Base-by-base conservation (phyloP, 1,140 invertebrate species). In the Bombus pascuorum region DNA sequence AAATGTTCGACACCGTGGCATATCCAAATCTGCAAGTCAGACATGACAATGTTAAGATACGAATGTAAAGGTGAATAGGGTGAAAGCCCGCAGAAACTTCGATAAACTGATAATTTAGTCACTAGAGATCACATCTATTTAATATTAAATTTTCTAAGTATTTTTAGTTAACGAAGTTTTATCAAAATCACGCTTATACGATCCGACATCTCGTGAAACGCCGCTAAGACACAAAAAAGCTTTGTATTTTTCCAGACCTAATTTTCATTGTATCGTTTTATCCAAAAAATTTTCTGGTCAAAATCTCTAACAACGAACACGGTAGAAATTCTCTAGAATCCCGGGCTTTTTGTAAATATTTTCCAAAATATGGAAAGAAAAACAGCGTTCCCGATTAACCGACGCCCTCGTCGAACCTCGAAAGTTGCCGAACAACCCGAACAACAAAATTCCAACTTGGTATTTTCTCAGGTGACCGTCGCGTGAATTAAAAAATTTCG, bases 401-500 rank as follows among this genome's bases (percentile, higher is more conserved):
- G 18, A 22, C 1, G 47, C 32, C 13, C 18, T 47, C 15, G 47
- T 53, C n/a, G 18, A 53, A 53, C 5, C 18, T 53, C 1, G 6
- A 10, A 47, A 39, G 15, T 32, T 53, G 25, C 18, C 32, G 3
- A 74, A 74, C 32, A 53, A 34, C 8, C 57, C n/a, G n/a, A n/a
- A n/a, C n/a, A n/a, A n/a, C n/a, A 15, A 34, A n/a, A 62, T n/a
- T 32, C 0, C 34, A 76, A 65, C 53, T n/a, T 25, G 32, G 0
- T 68, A 18, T 15, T 77, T 77, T 74, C 47, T 32, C 34, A 18
- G 37, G n/a, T 12, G 32, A 70, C 25, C 15, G 9, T 34, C 44
- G 42, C 74, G 34, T n/a, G 75, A 25, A 79, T 79, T 34, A 2
- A n/a, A 80, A 71, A 79, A 18, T 32, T 71, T 59, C 6, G 15